Percentiles rank a stretch among this genome's conserved stretches.
phyloP scores from a whole-genome alignment of 2,888 invertebrate genomes.

The Stenichneumon culpator region DNA sequence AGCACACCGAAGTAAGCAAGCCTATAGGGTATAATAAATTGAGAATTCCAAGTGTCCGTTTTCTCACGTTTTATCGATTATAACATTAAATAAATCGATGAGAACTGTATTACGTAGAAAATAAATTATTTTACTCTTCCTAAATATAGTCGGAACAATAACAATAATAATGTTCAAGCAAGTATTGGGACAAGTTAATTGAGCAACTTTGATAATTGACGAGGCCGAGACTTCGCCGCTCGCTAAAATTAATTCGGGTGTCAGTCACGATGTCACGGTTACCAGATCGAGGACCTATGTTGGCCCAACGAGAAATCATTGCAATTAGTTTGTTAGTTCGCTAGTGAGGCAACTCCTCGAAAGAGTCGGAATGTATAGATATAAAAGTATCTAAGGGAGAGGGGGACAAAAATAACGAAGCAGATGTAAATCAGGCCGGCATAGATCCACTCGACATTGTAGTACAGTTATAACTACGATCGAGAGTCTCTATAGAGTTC shows the following conservation, averaged over 20 bases:
- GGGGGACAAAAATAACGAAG: constrained; percentile 56
- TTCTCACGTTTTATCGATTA: constrained; percentile 67
- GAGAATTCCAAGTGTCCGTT: constrained; percentile 32
- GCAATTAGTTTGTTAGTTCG: constrained; percentile 8
- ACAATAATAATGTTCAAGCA: not conserved
- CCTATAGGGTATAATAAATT: constrained; percentile 1
- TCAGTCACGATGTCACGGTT: constrained; percentile 27
- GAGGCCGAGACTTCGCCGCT: not conserved
- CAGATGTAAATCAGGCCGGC: constrained; percentile 49
- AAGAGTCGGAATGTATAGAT: not conserved
- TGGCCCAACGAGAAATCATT: constrained; percentile 1
- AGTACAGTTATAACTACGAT: not conserved
- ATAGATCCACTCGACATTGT: constrained; percentile 27
- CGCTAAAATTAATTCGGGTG: constrained; percentile 31
- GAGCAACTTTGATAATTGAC: not conserved
- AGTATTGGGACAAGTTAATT: not conserved
- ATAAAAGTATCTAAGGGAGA: not conserved
- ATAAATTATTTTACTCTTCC: not conserved
- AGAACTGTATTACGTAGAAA: not conserved
- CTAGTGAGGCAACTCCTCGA: not conserved
- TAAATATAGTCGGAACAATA: too few relatives aligned
- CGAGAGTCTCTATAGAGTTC: constrained; percentile 4
- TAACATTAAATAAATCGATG: not conserved
- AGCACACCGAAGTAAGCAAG: not conserved
- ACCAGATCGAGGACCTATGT: constrained; percentile 22